A percentile compares a stretch with the other conserved stretches of the same genome.
These are phyloP conservation scores for Pachliopta kotzebuea DNA, from an alignment of 2,888 invertebrate genomes.

Conservation along the genomic window DNA sequence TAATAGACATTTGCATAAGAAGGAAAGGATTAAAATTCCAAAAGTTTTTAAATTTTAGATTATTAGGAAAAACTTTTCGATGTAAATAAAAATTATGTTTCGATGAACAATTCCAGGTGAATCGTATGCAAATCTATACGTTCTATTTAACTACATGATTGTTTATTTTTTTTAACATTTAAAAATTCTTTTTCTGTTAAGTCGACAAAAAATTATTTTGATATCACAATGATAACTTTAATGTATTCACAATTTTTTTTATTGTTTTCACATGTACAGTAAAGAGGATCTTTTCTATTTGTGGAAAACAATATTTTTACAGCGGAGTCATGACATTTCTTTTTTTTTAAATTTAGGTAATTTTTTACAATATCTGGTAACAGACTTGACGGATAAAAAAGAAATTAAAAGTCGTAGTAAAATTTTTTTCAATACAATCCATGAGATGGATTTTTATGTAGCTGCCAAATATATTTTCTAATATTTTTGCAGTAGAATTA, in stretches of 20 bases:
- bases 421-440: slow-evolving; percentile 12
- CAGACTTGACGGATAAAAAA: slow-evolving; percentile 27
- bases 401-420: slow-evolving; percentile 19
- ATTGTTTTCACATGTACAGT: not conserved
- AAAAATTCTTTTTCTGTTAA: too few species aligned
- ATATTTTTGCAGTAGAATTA: slow-evolving; percentile 11
- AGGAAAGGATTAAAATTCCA: not conserved
- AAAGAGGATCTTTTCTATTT: not conserved
- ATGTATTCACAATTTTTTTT: too few species aligned
- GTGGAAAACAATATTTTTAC: not conserved
- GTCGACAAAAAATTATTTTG: too few species aligned
- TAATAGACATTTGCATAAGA: not conserved
- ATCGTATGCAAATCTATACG: not conserved
- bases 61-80: not conserved
- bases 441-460: slow-evolving; percentile 26
- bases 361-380: slow-evolving; percentile 10
- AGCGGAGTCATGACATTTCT: slow-evolving; percentile 17
- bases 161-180: too few species aligned
- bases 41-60: not conserved
- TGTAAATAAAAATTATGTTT: not conserved
- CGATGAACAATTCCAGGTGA: not conserved
- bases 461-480: slow-evolving; percentile 26
- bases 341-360: slow-evolving; percentile 10
- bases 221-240: too few species aligned
- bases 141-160: not conserved